Percentiles rank a stretch among this genome's conserved stretches.
These are phyloP conservation scores for Holothuria glaberrima DNA, from an alignment of 35 echinoderm and acorn worm species.

Conservation along the genomic window DNA sequence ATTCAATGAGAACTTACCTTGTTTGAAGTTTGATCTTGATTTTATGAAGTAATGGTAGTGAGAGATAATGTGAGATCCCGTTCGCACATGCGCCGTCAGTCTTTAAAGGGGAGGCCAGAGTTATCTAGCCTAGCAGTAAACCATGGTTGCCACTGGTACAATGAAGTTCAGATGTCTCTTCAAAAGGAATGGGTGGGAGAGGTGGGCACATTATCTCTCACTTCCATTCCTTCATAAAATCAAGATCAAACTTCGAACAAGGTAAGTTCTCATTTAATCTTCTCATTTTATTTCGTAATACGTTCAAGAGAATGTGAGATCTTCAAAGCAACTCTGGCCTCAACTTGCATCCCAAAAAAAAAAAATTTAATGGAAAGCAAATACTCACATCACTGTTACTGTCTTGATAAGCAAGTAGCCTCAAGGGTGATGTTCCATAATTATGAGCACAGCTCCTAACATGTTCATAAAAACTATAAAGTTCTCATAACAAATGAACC, in stretches of 20 bases:
- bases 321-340: neutral
- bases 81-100: neutral
- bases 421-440: neutral
- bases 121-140: neutral
- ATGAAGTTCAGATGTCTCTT: neutral
- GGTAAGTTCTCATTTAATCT: conserved; percentile 12
- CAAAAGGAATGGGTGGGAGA: neutral
- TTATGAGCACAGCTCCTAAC: neutral
- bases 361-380: neutral
- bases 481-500: neutral
- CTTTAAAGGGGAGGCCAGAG: neutral
- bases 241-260: conserved; percentile 8
- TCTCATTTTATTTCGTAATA: conserved; percentile 34
- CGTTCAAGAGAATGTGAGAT: conserved; percentile 13
- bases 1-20: conserved; percentile 46
- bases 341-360: neutral
- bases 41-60: neutral
- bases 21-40: conserved; percentile 52
- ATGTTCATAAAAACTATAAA: neutral
- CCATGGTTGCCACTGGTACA: neutral
- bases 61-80: conserved; percentile 14
- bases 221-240: conserved; percentile 31
- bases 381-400: neutral
- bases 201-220: neutral
- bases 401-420: neutral